Conservation (phyloP, 2,888 invertebrate species). For the Cryptosula pallasiana region DNA sequence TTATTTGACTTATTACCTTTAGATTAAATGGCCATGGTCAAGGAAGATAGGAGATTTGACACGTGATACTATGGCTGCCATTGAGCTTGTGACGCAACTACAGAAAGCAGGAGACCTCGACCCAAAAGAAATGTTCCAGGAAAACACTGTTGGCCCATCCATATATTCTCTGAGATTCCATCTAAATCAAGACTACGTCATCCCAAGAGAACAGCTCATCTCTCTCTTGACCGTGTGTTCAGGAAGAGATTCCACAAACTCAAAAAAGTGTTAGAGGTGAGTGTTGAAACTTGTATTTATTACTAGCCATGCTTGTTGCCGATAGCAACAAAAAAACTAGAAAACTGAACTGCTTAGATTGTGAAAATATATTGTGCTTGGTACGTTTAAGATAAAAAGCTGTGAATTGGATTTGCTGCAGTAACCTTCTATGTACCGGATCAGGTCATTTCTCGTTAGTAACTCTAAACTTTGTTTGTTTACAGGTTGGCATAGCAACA, state of each 20-base stretch:
- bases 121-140: neutral
- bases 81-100: conserved; percentile 22
- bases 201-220: conserved; percentile 20
- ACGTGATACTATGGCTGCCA: conserved; percentile 19
- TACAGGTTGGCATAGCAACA: conserved; percentile 10
- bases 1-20: too few relatives aligned
- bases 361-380: neutral
- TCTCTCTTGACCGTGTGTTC: conserved; percentile 22
- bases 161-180: conserved; percentile 21
- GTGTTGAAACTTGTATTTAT: too few relatives aligned
- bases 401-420: too few relatives aligned
- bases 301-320: neutral
- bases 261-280: conserved; percentile 22
- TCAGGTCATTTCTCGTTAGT: too few relatives aligned
- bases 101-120: conserved; percentile 18
- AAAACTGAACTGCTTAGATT: neutral
- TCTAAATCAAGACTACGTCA: neutral
- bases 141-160: conserved; percentile 15
- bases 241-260: conserved; percentile 19
- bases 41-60: conserved; percentile 20
- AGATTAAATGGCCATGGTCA: conserved; percentile 24
- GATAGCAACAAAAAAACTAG: neutral
- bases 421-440: too few relatives aligned
- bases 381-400: neutral
- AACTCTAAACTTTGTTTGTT: too few relatives aligned